These are phyloP conservation scores for Anser brachyrhynchus DNA, from an alignment of 2,113 vertebrate species.

Conservation along the genomic window DNA sequence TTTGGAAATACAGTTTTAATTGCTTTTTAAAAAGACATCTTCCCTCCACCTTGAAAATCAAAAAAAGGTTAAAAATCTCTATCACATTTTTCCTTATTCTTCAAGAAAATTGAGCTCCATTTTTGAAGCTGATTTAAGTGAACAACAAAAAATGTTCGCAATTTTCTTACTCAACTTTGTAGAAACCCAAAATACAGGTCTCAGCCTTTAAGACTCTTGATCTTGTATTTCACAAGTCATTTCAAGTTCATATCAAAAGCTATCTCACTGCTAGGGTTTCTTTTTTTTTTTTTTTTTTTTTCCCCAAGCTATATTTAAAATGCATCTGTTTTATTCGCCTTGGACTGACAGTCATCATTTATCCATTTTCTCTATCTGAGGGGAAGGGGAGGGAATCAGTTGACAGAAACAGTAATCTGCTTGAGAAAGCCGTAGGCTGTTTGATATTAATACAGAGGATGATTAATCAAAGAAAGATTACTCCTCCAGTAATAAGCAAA, in stretches of 20 bases:
- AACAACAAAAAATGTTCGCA: conserved; percentile 27
- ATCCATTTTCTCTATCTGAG: conserved; percentile 76
- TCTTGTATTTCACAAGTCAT: conserved; percentile 70
- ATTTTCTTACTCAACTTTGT: conserved; percentile 12
- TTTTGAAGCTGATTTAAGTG: conserved; percentile 15
- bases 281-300: not conserved
- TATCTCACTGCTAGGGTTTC: conserved; percentile 51
- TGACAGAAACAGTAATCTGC: conserved; percentile 70
- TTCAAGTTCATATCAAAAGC: conserved; percentile 66
- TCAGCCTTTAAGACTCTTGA: conserved; percentile 53
- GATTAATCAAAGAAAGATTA: conserved; percentile 73
- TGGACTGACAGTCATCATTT: conserved; percentile 66
- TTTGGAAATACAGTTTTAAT: conserved; percentile 62
- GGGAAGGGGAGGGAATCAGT: conserved; percentile 46
- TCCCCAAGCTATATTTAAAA: conserved; percentile 64
- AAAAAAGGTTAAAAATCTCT: conserved; percentile 56
- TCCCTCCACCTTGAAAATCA: conserved; percentile 70
- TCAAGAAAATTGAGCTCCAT: conserved; percentile 28
- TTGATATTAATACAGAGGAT: conserved; percentile 74
- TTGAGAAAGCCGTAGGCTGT: conserved; percentile 66
- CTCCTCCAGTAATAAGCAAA: conserved; percentile 61
- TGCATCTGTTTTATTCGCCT: conserved; percentile 45
- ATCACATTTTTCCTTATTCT: conserved; percentile 34
- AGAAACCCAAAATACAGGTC: conserved; percentile 54
- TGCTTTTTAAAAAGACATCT: conserved; percentile 49